Evolutionary conservation across 1,140 invertebrate species (phyloP).

Genomic region (Anadara kagoshimensis): DNA sequence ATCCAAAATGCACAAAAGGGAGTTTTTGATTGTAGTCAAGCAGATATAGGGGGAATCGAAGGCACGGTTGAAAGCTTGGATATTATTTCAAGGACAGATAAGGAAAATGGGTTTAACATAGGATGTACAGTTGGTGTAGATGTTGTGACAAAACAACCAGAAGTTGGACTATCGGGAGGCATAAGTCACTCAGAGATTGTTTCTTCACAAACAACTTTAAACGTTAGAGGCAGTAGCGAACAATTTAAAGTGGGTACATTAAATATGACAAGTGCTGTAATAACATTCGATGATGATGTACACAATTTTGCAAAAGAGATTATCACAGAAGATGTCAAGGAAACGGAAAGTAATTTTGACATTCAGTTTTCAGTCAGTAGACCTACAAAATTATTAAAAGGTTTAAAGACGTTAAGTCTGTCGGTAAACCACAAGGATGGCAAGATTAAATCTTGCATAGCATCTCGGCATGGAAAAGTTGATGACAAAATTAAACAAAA

Average conservation of each 20-base stretch:
- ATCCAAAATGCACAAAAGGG: not conserved
- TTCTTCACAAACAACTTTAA: not conserved
- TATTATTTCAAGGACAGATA: not conserved
- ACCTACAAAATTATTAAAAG: not conserved
- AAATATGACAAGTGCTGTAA: not conserved
- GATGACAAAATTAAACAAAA: not conserved
- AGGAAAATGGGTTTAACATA: not conserved
- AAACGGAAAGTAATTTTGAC: not conserved
- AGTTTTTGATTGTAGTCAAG: too few relatives aligned
- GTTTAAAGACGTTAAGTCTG: not conserved
- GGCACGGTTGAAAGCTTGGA: not conserved
- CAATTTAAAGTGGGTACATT: constrained; percentile 1
- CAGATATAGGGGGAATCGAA: not conserved
- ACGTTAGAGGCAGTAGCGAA: not conserved
- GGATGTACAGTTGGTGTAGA: not conserved
- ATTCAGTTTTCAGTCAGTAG: not conserved
- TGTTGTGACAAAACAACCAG: not conserved
- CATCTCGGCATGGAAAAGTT: not conserved
- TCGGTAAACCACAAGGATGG: not conserved
- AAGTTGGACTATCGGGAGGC: not conserved
- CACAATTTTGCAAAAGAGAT: constrained; percentile 6
- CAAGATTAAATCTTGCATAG: not conserved
- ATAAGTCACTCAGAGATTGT: not conserved
- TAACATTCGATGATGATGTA: constrained; percentile 5
- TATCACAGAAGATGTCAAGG: not conserved